These are phyloP conservation scores for Venturia canescens DNA, from an alignment of 1,140 invertebrate genomes.

Conservation along the genomic window DNA sequence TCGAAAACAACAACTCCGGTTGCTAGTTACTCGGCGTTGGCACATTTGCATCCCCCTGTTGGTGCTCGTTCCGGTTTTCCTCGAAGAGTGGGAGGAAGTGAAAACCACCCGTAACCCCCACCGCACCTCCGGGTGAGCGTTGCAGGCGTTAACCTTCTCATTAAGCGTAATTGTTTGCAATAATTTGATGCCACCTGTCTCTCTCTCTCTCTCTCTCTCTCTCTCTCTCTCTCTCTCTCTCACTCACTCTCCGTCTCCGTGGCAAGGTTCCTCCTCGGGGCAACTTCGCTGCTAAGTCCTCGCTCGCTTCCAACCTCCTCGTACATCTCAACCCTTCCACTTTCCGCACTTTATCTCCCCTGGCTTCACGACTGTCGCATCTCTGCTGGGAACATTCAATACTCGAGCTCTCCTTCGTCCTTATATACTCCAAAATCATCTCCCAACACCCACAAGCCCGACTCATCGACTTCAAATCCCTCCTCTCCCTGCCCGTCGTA, in stretches of 20 bases:
- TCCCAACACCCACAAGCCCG: not conserved
- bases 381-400: constrained; percentile 21
- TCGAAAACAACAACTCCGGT: constrained; percentile 60
- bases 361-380: constrained; percentile 56
- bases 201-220: constrained; percentile 50
- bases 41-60: constrained; percentile 69
- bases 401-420: constrained; percentile 8
- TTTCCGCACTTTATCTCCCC: constrained; percentile 36
- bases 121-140: not conserved
- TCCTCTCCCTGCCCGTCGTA: too few relatives aligned
- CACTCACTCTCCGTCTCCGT: too few relatives aligned
- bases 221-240: constrained; percentile 51
- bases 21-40: constrained; percentile 70
- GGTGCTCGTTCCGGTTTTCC: constrained; percentile 43
- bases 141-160: constrained; percentile 69
- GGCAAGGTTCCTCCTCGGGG: constrained; percentile 1
- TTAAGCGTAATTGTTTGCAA: constrained; percentile 74
- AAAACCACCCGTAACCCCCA: constrained; percentile 23
- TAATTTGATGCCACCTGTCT: constrained; percentile 71
- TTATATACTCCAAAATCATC: not conserved
- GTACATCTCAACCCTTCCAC: constrained; percentile 8
- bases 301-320: not conserved
- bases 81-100: not conserved
- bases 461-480: not conserved
- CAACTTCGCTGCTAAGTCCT: constrained; percentile 22